Evolutionary conservation across 2,888 invertebrate species (phyloP), one percentile per base, ranked within the genome.

Genomic region (Cosmia trapezina): DNA sequence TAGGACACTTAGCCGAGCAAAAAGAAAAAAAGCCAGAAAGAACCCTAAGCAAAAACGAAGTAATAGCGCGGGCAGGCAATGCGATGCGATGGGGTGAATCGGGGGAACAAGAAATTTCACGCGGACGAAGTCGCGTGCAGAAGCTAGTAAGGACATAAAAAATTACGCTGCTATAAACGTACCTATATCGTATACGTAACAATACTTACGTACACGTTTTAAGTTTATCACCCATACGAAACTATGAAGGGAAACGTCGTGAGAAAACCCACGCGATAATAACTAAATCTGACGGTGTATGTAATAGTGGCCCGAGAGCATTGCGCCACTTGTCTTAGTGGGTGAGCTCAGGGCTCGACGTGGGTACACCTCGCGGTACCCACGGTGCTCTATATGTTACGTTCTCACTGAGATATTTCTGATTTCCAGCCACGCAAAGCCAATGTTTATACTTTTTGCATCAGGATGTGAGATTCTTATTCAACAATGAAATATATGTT

Each of bases 211-310:
- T 60, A 43, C 14, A 53, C 17, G 51, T 57, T 59, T 66, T 28
- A 59, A 76, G 72, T 63, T 61, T 72, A 72, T 72, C 62, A 60
- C 77, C 57, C 54, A 61, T 56, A 28, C 62, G 43, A 66, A 63
- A 74, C 59, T 80, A 51, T 67, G 71, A 80, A 76, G 57, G 45
- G 76, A 80, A 80, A 37, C 37, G 37, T 66, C 68, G 71, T 76
- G 70, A 67, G 77, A 76, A 71, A 54, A 72, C 72, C 72, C 63
- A 76, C 77, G 77, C 66, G 37, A 81, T 69, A 60, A 60, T 76
- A 80, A 57, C 63, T 80, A 63, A 72, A 64, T 80, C 54, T 62
- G 75, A 28, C 47, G 71, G 54, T 63, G 57, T 63, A 56, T 49
- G 60, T 67, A 74, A 73, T 60, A 60, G n/a, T 51, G 56, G 45